Conservation (phyloP, 2,113 vertebrate genomes). For the Thalassoma bifasciatum region DNA sequence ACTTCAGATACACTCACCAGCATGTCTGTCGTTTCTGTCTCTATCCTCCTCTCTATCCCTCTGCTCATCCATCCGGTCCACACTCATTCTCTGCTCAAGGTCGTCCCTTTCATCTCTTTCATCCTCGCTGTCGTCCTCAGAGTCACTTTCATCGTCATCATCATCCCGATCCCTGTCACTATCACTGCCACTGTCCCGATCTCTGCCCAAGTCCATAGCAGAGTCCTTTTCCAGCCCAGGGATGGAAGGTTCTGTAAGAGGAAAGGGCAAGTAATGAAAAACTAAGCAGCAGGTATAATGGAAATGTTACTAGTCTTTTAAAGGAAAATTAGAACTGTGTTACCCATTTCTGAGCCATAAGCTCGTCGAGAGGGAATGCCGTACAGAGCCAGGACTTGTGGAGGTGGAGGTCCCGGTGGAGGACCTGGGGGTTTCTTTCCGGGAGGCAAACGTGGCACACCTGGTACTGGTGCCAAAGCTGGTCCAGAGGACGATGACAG, state of each 20-base stretch:
- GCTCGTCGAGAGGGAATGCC: slow-evolving; percentile 83
- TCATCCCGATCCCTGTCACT: slow-evolving; percentile 88
- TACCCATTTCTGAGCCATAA: slow-evolving; percentile 87
- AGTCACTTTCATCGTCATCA: slow-evolving; percentile 87
- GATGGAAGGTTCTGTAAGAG: slow-evolving; percentile 59
- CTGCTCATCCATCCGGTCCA: slow-evolving; percentile 69
- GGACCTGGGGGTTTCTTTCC: slow-evolving; percentile 96
- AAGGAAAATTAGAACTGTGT: background rate
- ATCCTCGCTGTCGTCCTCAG: slow-evolving; percentile 89
- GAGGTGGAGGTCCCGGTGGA: slow-evolving; percentile 94
- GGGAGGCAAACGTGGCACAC: slow-evolving; percentile 93
- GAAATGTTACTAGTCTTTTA: too few species aligned
- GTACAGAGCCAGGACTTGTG: slow-evolving; percentile 93
- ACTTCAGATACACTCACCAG: slow-evolving; percentile 51
- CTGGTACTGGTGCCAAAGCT: slow-evolving; percentile 82
- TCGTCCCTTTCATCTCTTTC: slow-evolving; percentile 83
- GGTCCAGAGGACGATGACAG: slow-evolving; percentile 83
- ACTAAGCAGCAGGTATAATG: background rate
- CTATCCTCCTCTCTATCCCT: slow-evolving; percentile 64
- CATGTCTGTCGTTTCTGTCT: slow-evolving; percentile 61
- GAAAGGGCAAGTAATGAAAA: background rate
- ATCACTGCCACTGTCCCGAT: slow-evolving; percentile 89
- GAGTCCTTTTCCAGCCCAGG: slow-evolving; percentile 68
- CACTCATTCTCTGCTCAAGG: slow-evolving; percentile 60
- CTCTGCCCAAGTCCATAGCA: slow-evolving; percentile 87